A percentile compares a stretch with the other conserved stretches of the same genome.
Evolutionary conservation across 2,797 vertebrate genomes (phyloP).

Genomic region (Hyperoplus lanceolatus): DNA sequence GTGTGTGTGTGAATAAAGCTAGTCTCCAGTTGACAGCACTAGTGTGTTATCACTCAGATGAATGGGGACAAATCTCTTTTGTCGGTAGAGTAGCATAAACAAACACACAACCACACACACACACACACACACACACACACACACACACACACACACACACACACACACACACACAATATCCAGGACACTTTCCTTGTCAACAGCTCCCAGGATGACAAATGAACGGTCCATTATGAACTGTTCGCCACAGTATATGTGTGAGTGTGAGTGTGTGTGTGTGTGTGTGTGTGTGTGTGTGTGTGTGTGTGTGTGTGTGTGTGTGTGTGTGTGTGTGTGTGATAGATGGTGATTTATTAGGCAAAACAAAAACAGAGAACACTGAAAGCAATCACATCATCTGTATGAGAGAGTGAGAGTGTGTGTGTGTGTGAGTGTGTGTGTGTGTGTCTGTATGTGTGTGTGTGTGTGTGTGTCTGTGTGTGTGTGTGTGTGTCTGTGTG

Average conservation of each 20-base stretch:
- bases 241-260: conserved; percentile 39
- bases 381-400: conserved; percentile 66
- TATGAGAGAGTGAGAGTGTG: not conserved
- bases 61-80: conserved; percentile 58
- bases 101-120: conserved; percentile 38
- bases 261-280: conserved; percentile 28
- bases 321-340: conserved; percentile 50
- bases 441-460: no score
- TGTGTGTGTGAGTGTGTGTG: no score
- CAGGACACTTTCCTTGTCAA: conserved; percentile 67
- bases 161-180: conserved; percentile 42
- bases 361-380: conserved; percentile 68
- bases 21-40: conserved; percentile 45
- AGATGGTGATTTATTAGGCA: conserved; percentile 77
- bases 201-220: conserved; percentile 75
- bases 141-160: conserved; percentile 50
- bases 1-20: conserved; percentile 1
- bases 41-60: conserved; percentile 66
- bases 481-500: no score
- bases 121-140: conserved; percentile 32
- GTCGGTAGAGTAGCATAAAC: conserved; percentile 35
- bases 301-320: conserved; percentile 39
- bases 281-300: conserved; percentile 38
- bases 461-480: no score
- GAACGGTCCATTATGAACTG: conserved; percentile 68